Evolutionary conservation across 2,113 vertebrate species (phyloP).

Genomic region (Prolemur simus): DNA sequence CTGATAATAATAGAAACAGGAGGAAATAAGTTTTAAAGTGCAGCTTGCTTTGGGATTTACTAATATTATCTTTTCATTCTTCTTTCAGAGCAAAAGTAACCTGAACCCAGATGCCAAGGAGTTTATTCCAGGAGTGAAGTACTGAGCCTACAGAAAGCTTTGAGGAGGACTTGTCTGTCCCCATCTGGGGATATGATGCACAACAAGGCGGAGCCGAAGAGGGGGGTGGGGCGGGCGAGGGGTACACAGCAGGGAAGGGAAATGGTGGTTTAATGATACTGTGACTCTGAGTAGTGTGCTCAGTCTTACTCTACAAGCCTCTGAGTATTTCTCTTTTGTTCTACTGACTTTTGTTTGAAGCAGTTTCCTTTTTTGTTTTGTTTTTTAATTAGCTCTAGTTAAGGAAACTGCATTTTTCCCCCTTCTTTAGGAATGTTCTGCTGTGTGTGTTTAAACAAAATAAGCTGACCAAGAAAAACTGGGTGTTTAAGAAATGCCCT

Average conservation of each 20-base stretch:
- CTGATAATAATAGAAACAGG: neutral
- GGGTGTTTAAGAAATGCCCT: conserved; percentile 35
- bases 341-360: conserved; percentile 61
- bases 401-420: conserved; percentile 12
- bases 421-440: conserved; percentile 36
- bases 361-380: conserved; percentile 8
- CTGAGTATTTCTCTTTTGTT: conserved; percentile 61
- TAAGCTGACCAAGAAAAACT: conserved; percentile 65
- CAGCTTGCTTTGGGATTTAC: conserved; percentile 12
- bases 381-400: conserved; percentile 25
- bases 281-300: conserved; percentile 58
- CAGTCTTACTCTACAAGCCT: conserved; percentile 71
- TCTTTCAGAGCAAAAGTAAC: conserved; percentile 95
- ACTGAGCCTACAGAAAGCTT: conserved; percentile 86
- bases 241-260: conserved; percentile 32
- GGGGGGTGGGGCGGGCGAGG: conserved; percentile 46
- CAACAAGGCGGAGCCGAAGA: conserved; percentile 46
- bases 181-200: conserved; percentile 73
- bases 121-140: conserved; percentile 98
- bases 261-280: conserved; percentile 54
- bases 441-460: conserved; percentile 24
- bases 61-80: neutral
- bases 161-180: conserved; percentile 75
- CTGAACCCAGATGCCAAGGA: conserved; percentile 99
- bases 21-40: conserved; percentile 33